A percentile compares a stretch with the other conserved stretches of the same genome.
Conservation (phyloP, 1,140 invertebrate species). For the Drosophila ambigua region DNA sequence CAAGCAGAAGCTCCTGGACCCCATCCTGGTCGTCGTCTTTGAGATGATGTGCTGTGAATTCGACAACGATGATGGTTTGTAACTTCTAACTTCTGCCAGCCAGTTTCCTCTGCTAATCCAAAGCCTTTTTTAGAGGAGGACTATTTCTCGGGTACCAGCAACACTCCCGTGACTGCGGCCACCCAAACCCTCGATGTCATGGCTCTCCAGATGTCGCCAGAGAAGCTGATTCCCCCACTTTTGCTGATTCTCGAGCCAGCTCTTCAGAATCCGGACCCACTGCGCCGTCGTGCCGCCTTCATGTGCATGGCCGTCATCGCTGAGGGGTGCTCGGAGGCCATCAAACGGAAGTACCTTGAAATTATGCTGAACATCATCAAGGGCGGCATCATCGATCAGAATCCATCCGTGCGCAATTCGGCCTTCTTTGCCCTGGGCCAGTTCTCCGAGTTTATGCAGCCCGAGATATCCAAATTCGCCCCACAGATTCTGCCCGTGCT, state of each 20-base stretch:
- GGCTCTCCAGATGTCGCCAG: slow-evolving; percentile 90
- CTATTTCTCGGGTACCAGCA: slow-evolving; percentile 20
- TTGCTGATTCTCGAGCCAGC: slow-evolving; percentile 87
- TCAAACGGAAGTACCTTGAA: slow-evolving; percentile 89
- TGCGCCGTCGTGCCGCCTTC: slow-evolving; percentile 89
- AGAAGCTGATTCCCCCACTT: slow-evolving; percentile 89
- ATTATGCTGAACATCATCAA: slow-evolving; percentile 89
- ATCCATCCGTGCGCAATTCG: slow-evolving; percentile 87
- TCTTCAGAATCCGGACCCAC: slow-evolving; percentile 85
- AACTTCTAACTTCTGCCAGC: not conserved
- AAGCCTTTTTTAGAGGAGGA: slow-evolving; percentile 25
- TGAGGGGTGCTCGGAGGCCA: slow-evolving; percentile 92
- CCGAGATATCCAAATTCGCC: slow-evolving; percentile 89
- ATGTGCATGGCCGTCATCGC: slow-evolving; percentile 90
- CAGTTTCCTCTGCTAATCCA: not conserved
- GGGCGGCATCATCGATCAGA: slow-evolving; percentile 88
- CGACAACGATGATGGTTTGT: slow-evolving; percentile 86
- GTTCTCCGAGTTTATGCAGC: slow-evolving; percentile 92
- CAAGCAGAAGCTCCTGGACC: slow-evolving; percentile 90
- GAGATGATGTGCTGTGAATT: slow-evolving; percentile 87
- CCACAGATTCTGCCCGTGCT: slow-evolving; percentile 89
- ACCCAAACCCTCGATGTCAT: slow-evolving; percentile 91
- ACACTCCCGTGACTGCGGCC: slow-evolving; percentile 87
- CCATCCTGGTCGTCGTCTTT: slow-evolving; percentile 89
- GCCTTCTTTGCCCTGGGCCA: slow-evolving; percentile 93